A percentile compares a stretch with the other conserved stretches of the same genome.
These are phyloP conservation scores for Cariama cristata DNA, from an alignment of 2,113 vertebrate genomes.

Conservation along the genomic window DNA sequence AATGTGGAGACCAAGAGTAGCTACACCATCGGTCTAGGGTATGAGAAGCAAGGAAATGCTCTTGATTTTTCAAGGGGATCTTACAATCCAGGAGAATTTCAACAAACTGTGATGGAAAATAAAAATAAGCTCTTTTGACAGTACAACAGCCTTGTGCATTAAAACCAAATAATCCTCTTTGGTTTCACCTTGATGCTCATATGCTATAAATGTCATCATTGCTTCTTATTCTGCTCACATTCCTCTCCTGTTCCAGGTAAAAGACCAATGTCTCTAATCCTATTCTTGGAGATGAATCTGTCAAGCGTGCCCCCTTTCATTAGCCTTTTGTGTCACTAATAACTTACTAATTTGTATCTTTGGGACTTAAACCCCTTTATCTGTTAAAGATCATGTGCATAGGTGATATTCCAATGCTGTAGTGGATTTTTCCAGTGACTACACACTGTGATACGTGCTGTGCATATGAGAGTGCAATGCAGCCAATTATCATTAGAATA, in stretches of 20 bases:
- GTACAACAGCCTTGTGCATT: not conserved
- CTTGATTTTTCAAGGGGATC: not conserved
- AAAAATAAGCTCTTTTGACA: not conserved
- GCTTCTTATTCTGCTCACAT: not conserved
- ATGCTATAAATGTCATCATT: not conserved
- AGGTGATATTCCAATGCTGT: not conserved
- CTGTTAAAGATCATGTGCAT: not conserved
- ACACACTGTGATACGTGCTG: not conserved
- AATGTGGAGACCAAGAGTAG: not conserved
- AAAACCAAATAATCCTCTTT: not conserved
- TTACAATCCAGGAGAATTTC: not conserved
- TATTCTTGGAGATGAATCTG: not conserved
- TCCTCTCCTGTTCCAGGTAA: not conserved
- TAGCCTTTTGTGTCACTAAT: not conserved
- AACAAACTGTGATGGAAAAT: not conserved
- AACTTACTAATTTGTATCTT: not conserved
- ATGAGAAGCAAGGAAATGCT: not conserved
- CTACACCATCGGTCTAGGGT: not conserved
- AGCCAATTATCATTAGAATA: not conserved
- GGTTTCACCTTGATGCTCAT: not conserved
- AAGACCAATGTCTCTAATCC: not conserved
- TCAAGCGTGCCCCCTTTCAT: not conserved
- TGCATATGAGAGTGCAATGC: not conserved
- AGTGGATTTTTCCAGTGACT: not conserved
- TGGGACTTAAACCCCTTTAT: not conserved